Percentiles rank a stretch among this genome's conserved stretches.
Conservation (phyloP, 2,113 vertebrate species). For the Geothlypis trichas region DNA sequence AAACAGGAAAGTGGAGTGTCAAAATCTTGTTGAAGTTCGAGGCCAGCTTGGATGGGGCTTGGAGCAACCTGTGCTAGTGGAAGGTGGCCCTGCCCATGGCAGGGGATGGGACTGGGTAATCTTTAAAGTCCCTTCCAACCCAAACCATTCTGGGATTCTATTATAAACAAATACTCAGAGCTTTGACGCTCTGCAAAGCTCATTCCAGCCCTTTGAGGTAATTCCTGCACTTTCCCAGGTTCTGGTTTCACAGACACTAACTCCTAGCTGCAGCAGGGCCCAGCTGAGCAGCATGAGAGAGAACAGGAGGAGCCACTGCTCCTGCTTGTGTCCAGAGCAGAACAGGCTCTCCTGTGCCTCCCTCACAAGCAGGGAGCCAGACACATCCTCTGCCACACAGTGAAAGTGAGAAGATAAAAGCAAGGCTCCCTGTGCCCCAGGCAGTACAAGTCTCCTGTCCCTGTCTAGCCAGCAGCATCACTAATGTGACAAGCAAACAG, state of each 20-base stretch:
- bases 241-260: background rate
- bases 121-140: background rate
- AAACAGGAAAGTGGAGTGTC: background rate
- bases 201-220: background rate
- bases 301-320: background rate
- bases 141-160: background rate
- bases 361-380: background rate
- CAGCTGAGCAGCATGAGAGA: background rate
- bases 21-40: background rate
- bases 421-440: background rate
- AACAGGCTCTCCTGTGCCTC: background rate
- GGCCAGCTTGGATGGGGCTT: background rate
- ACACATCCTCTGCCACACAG: background rate
- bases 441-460: background rate
- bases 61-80: background rate
- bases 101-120: background rate
- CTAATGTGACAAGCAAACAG: background rate
- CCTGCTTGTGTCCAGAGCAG: background rate
- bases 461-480: background rate
- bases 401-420: background rate
- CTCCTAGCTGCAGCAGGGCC: background rate
- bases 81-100: background rate
- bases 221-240: background rate
- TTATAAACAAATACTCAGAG: background rate
- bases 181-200: background rate